These are phyloP conservation scores for Catamblyrhynchus diadema DNA, from an alignment of 2,797 vertebrate species.

Conservation along the genomic window DNA sequence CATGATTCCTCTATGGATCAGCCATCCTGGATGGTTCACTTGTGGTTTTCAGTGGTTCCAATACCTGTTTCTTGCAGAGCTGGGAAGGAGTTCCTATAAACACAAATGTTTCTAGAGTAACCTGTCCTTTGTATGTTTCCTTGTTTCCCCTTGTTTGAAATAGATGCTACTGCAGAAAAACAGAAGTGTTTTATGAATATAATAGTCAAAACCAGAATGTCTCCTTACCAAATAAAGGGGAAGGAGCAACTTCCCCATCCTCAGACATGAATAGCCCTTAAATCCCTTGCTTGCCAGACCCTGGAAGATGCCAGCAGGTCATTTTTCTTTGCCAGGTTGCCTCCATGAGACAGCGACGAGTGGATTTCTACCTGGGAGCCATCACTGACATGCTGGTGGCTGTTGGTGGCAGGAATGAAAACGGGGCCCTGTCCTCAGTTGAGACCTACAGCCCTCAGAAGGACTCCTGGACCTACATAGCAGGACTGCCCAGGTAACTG, in stretches of 20 bases:
- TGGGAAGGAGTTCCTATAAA: not conserved
- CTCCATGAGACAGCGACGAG: constrained; percentile 86
- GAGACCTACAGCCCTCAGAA: constrained; percentile 88
- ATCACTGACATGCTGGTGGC: constrained; percentile 87
- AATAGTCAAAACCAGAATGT: not conserved
- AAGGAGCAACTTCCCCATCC: not conserved
- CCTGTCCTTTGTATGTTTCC: not conserved
- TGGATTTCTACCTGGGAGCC: constrained; percentile 91
- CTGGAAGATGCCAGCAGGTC: constrained; percentile 5
- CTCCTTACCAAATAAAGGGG: not conserved
- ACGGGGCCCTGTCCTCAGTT: constrained; percentile 86
- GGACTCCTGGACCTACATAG: constrained; percentile 90
- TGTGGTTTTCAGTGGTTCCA: not conserved
- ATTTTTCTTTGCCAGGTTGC: constrained; percentile 73
- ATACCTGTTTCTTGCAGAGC: not conserved
- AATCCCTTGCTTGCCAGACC: not conserved
- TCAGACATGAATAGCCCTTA: not conserved
- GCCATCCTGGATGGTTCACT: not conserved
- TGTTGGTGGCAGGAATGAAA: constrained; percentile 91
- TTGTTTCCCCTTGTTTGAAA: not conserved
- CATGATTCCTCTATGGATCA: not conserved
- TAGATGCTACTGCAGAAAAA: not conserved
- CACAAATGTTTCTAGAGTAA: not conserved
- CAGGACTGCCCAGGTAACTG: constrained; percentile 86
- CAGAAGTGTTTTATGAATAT: not conserved